Base-by-base conservation (phyloP, 2,888 invertebrate genomes). In the Melieria picta region DNA sequence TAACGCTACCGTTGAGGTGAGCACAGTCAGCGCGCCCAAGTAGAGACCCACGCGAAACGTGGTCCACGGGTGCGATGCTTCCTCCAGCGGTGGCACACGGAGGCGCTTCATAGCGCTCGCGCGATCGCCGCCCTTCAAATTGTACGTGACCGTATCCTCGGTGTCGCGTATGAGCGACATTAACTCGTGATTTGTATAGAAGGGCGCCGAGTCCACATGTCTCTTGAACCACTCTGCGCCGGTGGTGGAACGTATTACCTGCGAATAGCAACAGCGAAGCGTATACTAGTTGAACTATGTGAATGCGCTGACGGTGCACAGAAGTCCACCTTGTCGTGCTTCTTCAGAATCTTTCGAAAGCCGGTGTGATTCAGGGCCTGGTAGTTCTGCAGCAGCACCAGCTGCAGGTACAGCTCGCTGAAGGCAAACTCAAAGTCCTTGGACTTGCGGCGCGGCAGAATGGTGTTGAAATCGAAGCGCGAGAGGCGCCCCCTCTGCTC, bases 281-380 rank as follows among this genome's bases (percentile, higher is more conserved):
- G 4, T 56, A 5, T 56, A 13, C 3, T 13, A 9, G 11, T n/a
- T 52, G 7, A n/a, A 13, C 4, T n/a, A 7, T 5, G 30, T 16
- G 1, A 57, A 57, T 57, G 9, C 16, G 30, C 30, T 16, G 57
- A 13, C 4, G 3, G 5, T 57, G 7, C 56, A 11, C 64, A 10
- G 87, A 1, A 30, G 30, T 30, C 30, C 30, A 95, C 95, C 91
- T 99, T 99, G 87, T 99, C 99, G 85, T 98, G 98, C 87, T 99
- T 99, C 87, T 99, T 99, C 77, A 99, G 90, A 83, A 99, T 99
- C 88, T 99, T 99, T 74, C 98, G 90, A 88, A 99, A 99, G 3
- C 98, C 99, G 3, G 98, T 99, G 83, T 95, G 96, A 87, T 99
- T 99, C 52, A 99, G 89, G 81, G 95, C 96, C 88, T 99, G 98